These are phyloP conservation scores for Anthoptus insignis DNA, from an alignment of 2,888 invertebrate genomes.

Conservation along the genomic window DNA sequence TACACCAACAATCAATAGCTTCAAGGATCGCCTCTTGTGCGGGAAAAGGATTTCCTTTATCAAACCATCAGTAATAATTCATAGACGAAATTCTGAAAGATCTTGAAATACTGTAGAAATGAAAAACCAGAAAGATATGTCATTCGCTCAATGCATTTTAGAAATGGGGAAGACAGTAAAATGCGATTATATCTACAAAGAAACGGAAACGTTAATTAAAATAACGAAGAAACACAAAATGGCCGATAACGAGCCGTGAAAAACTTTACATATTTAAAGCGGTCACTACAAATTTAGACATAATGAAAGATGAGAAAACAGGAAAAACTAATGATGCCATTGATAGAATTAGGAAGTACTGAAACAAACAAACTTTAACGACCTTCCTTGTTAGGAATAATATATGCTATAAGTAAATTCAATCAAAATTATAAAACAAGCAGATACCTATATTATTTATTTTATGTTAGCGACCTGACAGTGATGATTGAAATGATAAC, in stretches of 20 bases:
- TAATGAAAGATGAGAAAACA: conserved; percentile 50
- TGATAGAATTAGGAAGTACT: conserved; percentile 22
- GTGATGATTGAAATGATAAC: conserved; percentile 52
- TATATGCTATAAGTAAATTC: conserved; percentile 16
- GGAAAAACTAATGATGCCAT: conserved; percentile 53
- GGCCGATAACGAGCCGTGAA: conserved; percentile 54
- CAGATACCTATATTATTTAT: conserved; percentile 23
- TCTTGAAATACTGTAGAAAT: not conserved
- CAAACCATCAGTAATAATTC: too few relatives aligned
- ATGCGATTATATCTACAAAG: conserved; percentile 25
- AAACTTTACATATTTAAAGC: conserved; percentile 48
- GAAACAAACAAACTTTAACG: conserved; percentile 6
- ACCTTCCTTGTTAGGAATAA: not conserved
- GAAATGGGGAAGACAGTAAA: conserved; percentile 7
- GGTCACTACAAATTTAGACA: conserved; percentile 48
- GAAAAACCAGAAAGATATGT: not conserved
- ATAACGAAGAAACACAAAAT: conserved; percentile 47
- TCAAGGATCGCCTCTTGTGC: too few relatives aligned
- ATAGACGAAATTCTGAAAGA: too few relatives aligned
- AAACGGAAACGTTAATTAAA: conserved; percentile 54
- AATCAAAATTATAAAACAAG: conserved; percentile 11
- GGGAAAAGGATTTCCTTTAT: too few relatives aligned
- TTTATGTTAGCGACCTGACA: conserved; percentile 43
- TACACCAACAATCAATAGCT: too few relatives aligned
- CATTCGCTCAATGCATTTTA: conserved; percentile 3